Base-by-base conservation (phyloP, 2,888 invertebrate species). In the Callinectes sapidus region DNA sequence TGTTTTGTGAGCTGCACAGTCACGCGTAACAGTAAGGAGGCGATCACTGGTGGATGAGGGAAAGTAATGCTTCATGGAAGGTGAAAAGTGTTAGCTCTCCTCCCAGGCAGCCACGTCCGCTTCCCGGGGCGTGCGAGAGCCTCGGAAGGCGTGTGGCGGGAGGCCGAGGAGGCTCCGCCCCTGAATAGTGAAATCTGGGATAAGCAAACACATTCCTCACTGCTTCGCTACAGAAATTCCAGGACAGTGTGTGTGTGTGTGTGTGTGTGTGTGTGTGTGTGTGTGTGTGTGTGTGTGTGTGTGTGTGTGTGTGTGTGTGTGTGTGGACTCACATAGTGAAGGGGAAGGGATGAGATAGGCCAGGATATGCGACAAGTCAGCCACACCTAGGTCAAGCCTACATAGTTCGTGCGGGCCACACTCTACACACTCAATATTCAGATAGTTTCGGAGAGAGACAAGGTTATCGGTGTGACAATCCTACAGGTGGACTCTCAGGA, bases 191-290 rank as follows among this genome's bases (percentile, higher is more conserved):
- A 71, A 71, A 71, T 28, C 71, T 71, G 71, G 5, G 71, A 81
- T 81, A 81, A 81, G 81, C 35, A 35, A 81, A 81, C 81, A 77
- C 71, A 81, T 81, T 81, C 81, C 35, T 81, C 81, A 35, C 81
- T 32, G 2, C n/a, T 71, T 18, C 81, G 28, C 35, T 35, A 18
- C 81, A 14, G 13, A 81, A 32, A 81, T 81, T 81, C 81, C 35
- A 81, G 81, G 81, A 81, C 35, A 81, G 35, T 35, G 81, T 35
- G 81, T 35, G 81, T 35, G 81, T 81, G 81, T 81, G 81, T 81
- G 81, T 81, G 81, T 35, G 81, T 81, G 81, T 81, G 81, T 81
- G 81, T 81, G 81, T 81, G 81, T 81, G 81, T 81, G 81, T 81
- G 81, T 81, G 81, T 81, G 81, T 81, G 81, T 81, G 81, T 81